Percentiles rank a stretch among this genome's conserved stretches.
Evolutionary conservation across 1,140 invertebrate species (phyloP).

Genomic region (Archivesica marissinica): DNA sequence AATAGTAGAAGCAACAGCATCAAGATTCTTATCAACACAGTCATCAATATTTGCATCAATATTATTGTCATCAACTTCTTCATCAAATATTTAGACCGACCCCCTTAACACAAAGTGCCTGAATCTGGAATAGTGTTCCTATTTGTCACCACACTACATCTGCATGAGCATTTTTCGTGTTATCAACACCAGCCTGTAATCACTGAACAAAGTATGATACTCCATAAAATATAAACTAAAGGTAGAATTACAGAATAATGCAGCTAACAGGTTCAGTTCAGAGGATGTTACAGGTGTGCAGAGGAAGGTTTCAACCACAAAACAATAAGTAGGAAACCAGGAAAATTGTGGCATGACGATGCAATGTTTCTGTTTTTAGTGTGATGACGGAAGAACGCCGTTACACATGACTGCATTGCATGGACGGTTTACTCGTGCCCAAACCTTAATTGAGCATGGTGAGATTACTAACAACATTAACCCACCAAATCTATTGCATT

Average conservation of each 20-base stretch:
- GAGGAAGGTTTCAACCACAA: not conserved
- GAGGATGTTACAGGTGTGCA: not conserved
- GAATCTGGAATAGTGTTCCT: not conserved
- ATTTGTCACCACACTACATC: not conserved
- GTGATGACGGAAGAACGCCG: conserved; percentile 87
- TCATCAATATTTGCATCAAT: too few relatives aligned
- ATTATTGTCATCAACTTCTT: too few relatives aligned
- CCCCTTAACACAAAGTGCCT: not conserved
- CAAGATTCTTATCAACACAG: too few relatives aligned
- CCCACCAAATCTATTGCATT: not conserved
- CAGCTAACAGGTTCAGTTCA: not conserved
- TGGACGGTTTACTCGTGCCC: conserved; percentile 88
- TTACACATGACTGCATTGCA: conserved; percentile 89
- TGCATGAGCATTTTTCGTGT: not conserved
- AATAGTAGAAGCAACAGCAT: too few relatives aligned
- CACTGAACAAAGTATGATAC: too few relatives aligned
- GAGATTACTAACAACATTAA: conserved; percentile 68
- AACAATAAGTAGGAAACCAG: not conserved
- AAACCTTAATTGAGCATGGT: conserved; percentile 85
- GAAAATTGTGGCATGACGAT: not conserved
- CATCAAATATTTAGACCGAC: not conserved
- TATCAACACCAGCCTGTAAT: too few relatives aligned
- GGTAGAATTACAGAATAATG: too few relatives aligned
- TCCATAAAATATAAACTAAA: too few relatives aligned
- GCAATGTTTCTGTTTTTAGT: conserved; percentile 80